Evolutionary conservation across 1,140 invertebrate genomes (phyloP), one percentile per base, ranked within the genome.

Genomic region (Drosophila repletoides): DNA sequence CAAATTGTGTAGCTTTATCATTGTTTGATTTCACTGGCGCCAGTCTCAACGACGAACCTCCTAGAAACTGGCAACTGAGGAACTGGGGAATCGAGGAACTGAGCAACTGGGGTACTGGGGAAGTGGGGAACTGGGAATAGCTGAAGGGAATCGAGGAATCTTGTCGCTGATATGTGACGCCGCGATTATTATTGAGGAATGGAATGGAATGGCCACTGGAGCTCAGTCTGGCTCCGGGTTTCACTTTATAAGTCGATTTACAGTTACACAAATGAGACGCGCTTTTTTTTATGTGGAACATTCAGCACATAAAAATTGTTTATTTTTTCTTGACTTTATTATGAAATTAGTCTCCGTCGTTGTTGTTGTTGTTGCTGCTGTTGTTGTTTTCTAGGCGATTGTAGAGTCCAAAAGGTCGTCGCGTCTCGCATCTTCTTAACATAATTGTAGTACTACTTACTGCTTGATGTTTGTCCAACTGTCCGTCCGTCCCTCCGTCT

Each of bases 1-100:
- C 71, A 77, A 77, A 67, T 80, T 80, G 65, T 70, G 58, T 14
- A 40, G 56, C 59, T 70, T 70, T 73, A 48, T 83, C 60, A 58
- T 31, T 60, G 70, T 72, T 67, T 65, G 26, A 69, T 80, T 83
- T 69, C 31, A 61, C 41, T 84, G 79, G 79, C 79, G 79, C 70
- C 79, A 83, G 69, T 45, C 58, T 24, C 38, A n/a, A n/a, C 45
- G 14, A 15, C 33, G 48, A 79, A 59, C 76, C 58, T 72, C 51
- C 40, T n/a, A 49, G 51, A 19, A 36, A 58, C 45, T 72, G 43
- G 22, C 38, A 41, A 9, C n/a, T n/a, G n/a, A n/a, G n/a, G n/a
- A n/a, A n/a, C n/a, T n/a, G n/a, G n/a, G n/a, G n/a, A n/a, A n/a
- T n/a, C n/a, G n/a, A n/a, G n/a, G n/a, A n/a, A n/a, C n/a, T n/a